Conservation (phyloP, 2,113 vertebrate genomes). For the Orycteropus afer region DNA sequence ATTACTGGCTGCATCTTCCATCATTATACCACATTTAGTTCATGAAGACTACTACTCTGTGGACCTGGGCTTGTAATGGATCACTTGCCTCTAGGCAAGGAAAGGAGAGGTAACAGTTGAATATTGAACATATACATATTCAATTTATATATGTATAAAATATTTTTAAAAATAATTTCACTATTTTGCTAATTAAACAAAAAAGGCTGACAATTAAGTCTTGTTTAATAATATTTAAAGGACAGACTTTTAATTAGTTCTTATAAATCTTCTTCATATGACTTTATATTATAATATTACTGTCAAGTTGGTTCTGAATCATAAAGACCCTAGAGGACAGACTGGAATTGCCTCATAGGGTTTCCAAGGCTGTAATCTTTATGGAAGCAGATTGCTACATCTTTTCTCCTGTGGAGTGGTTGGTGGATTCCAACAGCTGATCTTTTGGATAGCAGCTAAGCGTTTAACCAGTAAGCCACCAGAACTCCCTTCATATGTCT, state of each 20-base stretch:
- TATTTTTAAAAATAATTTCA: not conserved
- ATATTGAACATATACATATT: not conserved
- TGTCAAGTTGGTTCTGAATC: no score
- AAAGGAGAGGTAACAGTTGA: not conserved
- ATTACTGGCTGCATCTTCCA: not conserved
- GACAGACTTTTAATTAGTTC: not conserved
- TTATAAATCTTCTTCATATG: not conserved
- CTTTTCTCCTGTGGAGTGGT: no score
- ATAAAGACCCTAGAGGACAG: no score
- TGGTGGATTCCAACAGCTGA: no score
- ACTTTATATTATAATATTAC: no score
- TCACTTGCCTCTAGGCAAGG: not conserved
- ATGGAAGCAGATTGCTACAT: no score
- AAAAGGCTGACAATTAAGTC: not conserved
- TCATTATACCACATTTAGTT: not conserved
- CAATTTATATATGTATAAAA: not conserved
- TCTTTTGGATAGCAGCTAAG: no score
- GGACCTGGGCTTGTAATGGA: not conserved
- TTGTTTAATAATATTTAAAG: not conserved
- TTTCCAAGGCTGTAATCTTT: no score
- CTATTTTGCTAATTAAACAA: slow-evolving; percentile 3
- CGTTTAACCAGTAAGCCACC: no score
- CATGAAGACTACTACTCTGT: not conserved
- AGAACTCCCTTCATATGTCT: no score
- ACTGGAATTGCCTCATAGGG: no score